These are phyloP conservation scores for Sebastes vulpes DNA, from an alignment of 2,797 vertebrate genomes.

Conservation along the genomic window DNA sequence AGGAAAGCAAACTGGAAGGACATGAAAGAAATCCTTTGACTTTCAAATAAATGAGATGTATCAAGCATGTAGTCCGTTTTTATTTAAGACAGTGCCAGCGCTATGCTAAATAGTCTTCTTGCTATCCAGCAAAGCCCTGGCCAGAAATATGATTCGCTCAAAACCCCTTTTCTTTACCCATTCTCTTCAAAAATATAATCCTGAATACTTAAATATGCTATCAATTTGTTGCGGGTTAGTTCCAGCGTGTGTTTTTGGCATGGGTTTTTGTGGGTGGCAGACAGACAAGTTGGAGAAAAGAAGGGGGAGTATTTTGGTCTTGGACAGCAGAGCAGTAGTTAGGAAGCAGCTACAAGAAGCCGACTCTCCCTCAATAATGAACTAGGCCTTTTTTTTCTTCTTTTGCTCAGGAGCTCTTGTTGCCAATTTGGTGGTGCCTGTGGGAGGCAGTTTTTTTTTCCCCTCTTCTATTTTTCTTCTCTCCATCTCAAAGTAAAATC, in stretches of 20 bases:
- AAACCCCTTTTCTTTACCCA: slow-evolving; percentile 35
- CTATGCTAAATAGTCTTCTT: slow-evolving; percentile 46
- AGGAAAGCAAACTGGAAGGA: slow-evolving; percentile 56
- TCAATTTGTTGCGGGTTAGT: slow-evolving; percentile 74
- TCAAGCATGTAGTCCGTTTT: slow-evolving; percentile 52
- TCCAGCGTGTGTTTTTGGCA: slow-evolving; percentile 67
- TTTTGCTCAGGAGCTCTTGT: slow-evolving; percentile 63
- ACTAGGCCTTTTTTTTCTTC: slow-evolving; percentile 55
- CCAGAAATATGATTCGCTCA: slow-evolving; percentile 50
- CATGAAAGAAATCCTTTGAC: slow-evolving; percentile 59
- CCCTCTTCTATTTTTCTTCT: slow-evolving; percentile 71
- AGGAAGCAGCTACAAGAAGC: slow-evolving; percentile 70
- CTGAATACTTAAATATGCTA: slow-evolving; percentile 74
- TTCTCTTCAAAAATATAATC: slow-evolving; percentile 61
- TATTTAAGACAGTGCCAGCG: slow-evolving; percentile 51
- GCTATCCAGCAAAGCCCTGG: slow-evolving; percentile 31
- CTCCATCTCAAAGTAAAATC: slow-evolving; percentile 84
- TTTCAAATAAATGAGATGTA: slow-evolving; percentile 61
- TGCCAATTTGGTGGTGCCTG: slow-evolving; percentile 82
- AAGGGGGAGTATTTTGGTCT: slow-evolving; percentile 60
- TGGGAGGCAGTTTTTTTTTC: slow-evolving; percentile 65
- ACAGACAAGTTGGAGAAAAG: slow-evolving; percentile 43
- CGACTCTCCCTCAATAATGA: slow-evolving; percentile 67
- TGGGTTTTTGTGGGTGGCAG: slow-evolving; percentile 57
- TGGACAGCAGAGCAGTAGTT: slow-evolving; percentile 68